Evolutionary conservation across 1,140 invertebrate genomes (phyloP).

Genomic region (Cecropterus lyciades): DNA sequence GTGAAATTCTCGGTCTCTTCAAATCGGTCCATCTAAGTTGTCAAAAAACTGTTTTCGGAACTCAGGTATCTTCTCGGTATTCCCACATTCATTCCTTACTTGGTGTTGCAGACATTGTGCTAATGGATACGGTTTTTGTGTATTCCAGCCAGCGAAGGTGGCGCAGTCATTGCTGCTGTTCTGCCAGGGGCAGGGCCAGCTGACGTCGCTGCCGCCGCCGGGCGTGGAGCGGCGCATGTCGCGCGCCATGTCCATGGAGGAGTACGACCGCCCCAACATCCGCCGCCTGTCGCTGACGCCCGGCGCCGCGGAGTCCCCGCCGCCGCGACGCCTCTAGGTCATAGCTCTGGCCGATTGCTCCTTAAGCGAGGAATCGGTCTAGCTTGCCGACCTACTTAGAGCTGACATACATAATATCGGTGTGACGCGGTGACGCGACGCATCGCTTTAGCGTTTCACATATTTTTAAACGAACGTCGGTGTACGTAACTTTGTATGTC

Average conservation of each 20-base stretch:
- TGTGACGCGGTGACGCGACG: too few species aligned
- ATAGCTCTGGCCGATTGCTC: constrained; percentile 26
- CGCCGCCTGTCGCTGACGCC: constrained; percentile 89
- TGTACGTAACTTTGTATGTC: too few species aligned
- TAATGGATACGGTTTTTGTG: background rate
- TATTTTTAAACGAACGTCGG: too few species aligned
- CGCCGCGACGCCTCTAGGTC: constrained; percentile 59
- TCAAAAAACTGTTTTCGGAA: too few species aligned
- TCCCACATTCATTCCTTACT: too few species aligned
- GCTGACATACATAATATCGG: background rate
- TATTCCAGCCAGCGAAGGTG: constrained; percentile 90
- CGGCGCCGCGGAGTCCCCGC: constrained; percentile 64
- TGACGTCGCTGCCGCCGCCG: constrained; percentile 90
- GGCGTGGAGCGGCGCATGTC: constrained; percentile 88
- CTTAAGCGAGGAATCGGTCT: constrained; percentile 23
- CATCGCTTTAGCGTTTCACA: too few species aligned
- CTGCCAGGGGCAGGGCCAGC: constrained; percentile 91
- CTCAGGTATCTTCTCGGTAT: too few species aligned
- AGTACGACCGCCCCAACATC: constrained; percentile 92
- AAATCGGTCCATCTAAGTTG: too few species aligned
- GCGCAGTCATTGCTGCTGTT: constrained; percentile 92
- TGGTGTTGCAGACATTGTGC: too few species aligned
- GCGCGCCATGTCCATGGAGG: constrained; percentile 91
- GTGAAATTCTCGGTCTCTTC: too few species aligned
- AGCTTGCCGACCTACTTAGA: background rate